Percentiles rank a stretch among this genome's conserved stretches.
Evolutionary conservation across 1,140 invertebrate genomes (phyloP).

Genomic region (Aphelenchoides avenae): DNA sequence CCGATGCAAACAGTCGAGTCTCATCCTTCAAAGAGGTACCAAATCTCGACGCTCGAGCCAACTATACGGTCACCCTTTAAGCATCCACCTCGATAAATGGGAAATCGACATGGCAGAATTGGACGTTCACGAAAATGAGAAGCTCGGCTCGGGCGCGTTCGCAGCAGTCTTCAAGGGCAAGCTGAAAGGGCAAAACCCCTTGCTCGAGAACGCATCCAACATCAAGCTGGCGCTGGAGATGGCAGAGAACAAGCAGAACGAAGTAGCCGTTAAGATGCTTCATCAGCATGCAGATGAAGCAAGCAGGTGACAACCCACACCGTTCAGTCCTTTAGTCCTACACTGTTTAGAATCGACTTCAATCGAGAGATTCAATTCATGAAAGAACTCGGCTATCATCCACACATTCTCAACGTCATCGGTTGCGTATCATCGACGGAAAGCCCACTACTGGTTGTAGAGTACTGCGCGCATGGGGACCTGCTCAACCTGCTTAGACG

Average conservation of each 20-base stretch:
- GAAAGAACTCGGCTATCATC: slow-evolving; percentile 20
- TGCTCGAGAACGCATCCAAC: no score
- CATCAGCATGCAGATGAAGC: background rate
- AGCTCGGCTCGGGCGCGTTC: slow-evolving; percentile 22
- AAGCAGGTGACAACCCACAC: background rate
- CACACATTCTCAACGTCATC: slow-evolving; percentile 14
- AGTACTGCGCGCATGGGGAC: slow-evolving; percentile 23
- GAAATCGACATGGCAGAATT: no score
- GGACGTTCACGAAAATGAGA: no score
- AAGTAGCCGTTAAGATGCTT: background rate
- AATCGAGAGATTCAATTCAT: slow-evolving; percentile 16
- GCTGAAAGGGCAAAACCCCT: no score
- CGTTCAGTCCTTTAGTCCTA: background rate
- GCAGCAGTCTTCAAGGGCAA: slow-evolving; percentile 21
- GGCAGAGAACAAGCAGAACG: slow-evolving; percentile 3
- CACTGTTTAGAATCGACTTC: background rate
- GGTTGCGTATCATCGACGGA: slow-evolving; percentile 6
- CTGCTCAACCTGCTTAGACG: slow-evolving; percentile 9
- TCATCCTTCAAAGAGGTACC: no score
- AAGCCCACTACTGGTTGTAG: slow-evolving; percentile 13
- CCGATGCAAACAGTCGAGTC: no score
- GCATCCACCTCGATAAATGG: no score
- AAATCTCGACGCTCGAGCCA: no score
- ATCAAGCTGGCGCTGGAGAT: no score
- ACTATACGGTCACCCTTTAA: no score